Base-by-base conservation (phyloP, 2,797 vertebrate species). In the Propithecus deckenii region DNA sequence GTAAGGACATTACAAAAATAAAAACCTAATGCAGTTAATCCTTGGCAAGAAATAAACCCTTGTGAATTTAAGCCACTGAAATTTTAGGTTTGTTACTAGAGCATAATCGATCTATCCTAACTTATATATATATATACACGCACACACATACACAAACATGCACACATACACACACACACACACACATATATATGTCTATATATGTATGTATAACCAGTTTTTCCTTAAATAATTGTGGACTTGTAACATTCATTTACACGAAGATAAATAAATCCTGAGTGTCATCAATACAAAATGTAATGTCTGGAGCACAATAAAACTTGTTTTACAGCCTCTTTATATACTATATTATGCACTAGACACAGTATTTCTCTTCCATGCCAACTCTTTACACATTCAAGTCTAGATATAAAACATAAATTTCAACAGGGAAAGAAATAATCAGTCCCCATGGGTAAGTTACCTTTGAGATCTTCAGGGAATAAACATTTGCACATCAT, bases 391-490 rank as follows among this genome's bases (percentile, higher is more conserved):
- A 72, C 25, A 95, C 32, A 78, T 90, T 3, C n/a, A 88, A 84
- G 28, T 41, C 48, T 91, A 78, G 18, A 92, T 85, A 94, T 78
- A 80, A 93, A 83, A 18, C n/a, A 46, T 28, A 23, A 84, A 93
- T 89, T 96, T 80, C 55, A 84, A 50, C 23, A 96, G 48, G 12
- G 65, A 93, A 25, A 75, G 69, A 90, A 95, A 94, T 95, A 96
- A 96, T 79, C 71, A 95, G 20, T 80, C 38, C 84, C 80, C 4
- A 41, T 52, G 43, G 80, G 46, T 87, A 79, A 89, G 75, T 65
- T 96, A 75, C n/a, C 30, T 95, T 95, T 89, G 84, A 97, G 63
- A 94, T 92, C 63, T 79, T 80, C 59, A 71, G 71, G 85, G 59
- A 41, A 86, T 69, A 87, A 92, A 71, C 48, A 83, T 91, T 90